Conservation (phyloP, 2,888 invertebrate species). For the Heteromurus nitidus region DNA sequence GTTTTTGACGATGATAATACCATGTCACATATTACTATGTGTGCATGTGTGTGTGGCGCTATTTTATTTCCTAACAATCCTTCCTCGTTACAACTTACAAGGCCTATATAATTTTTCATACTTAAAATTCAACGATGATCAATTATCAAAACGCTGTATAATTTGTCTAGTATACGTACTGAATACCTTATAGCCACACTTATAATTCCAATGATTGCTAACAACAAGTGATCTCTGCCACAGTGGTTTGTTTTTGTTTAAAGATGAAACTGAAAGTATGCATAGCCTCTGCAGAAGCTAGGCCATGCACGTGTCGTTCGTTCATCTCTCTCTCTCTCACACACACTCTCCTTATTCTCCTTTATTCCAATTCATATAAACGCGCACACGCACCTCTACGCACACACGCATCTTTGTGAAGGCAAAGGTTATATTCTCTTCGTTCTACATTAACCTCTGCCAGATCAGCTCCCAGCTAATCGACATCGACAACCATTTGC, state of each 20-base stretch:
- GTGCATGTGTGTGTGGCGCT: too few species aligned
- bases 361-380: too few species aligned
- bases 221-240: too few species aligned
- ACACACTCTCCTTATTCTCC: slow-evolving; percentile 1
- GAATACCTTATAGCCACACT: too few species aligned
- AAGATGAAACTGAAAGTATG: slow-evolving; percentile 48
- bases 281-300: slow-evolving; percentile 34
- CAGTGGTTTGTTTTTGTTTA: neutral
- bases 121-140: neutral
- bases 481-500: neutral
- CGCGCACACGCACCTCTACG: slow-evolving; percentile 30
- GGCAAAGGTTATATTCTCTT: slow-evolving; percentile 49
- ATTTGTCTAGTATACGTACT: too few species aligned
- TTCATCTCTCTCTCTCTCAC: neutral
- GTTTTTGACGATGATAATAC: too few species aligned
- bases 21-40: too few species aligned
- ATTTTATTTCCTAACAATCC: too few species aligned
- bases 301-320: slow-evolving; percentile 60
- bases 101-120: neutral
- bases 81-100: too few species aligned
- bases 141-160: too few species aligned
- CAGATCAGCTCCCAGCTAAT: neutral
- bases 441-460: neutral
- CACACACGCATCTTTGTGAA: slow-evolving; percentile 36
- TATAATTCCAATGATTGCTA: too few species aligned